Percentiles rank a stretch among this genome's conserved stretches.
Conservation (phyloP, 2,797 vertebrate species). For the Strix occidentalis region DNA sequence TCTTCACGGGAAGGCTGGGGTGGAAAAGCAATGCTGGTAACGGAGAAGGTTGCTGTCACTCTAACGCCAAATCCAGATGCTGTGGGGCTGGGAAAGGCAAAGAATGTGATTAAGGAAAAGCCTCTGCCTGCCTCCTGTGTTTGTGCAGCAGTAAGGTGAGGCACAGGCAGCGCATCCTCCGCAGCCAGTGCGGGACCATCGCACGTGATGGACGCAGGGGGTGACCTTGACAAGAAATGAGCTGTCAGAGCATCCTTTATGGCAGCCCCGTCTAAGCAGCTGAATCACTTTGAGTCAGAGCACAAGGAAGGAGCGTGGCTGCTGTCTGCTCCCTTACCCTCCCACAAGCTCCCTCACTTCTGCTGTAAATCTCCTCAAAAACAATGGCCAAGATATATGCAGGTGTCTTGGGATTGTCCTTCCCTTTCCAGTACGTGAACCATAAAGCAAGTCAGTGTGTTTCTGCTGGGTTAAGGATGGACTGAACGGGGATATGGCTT, state of each 20-base stretch:
- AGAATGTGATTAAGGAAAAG: background rate
- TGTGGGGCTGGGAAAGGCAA: background rate
- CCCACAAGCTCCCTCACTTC: background rate
- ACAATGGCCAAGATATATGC: background rate
- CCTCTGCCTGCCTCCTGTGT: background rate
- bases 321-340: background rate
- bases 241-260: background rate
- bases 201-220: background rate
- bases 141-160: background rate
- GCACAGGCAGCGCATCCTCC: background rate
- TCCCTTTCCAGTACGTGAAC: background rate
- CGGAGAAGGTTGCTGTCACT: background rate
- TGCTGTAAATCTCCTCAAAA: background rate
- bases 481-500: background rate
- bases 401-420: background rate
- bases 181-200: background rate
- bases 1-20: background rate
- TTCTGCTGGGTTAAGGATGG: background rate
- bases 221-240: background rate
- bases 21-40: background rate
- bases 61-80: background rate
- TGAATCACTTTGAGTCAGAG: background rate
- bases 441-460: background rate
- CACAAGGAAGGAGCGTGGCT: background rate
- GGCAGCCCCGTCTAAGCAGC: background rate